Evolutionary conservation across 2,113 vertebrate genomes (phyloP).

Genomic region (Bubo scandiacus): DNA sequence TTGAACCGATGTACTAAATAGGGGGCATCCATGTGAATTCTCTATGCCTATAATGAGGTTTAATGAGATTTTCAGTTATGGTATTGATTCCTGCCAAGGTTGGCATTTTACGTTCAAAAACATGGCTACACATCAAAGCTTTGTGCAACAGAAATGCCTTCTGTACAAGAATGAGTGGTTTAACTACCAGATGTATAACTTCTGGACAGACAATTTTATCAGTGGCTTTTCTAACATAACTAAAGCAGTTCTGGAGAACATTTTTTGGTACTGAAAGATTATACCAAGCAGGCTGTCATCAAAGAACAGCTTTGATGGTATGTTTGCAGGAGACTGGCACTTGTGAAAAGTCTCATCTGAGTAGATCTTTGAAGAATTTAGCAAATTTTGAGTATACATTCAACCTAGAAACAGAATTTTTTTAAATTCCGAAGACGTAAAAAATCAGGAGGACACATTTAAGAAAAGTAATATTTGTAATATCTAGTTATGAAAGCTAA

Average conservation of each 20-base stretch:
- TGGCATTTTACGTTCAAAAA: background rate
- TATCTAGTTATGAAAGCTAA: background rate
- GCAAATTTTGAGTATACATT: background rate
- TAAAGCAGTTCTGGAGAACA: background rate
- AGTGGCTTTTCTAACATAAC: background rate
- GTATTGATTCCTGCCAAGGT: background rate
- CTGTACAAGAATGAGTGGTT: background rate
- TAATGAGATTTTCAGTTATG: accelerated
- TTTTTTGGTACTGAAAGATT: background rate
- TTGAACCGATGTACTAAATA: background rate
- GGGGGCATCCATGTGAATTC: background rate
- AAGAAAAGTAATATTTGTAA: background rate
- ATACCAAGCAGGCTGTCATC: background rate
- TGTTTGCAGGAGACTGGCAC: background rate
- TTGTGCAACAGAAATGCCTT: background rate
- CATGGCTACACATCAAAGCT: background rate
- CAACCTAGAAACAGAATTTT: background rate
- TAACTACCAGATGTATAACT: background rate
- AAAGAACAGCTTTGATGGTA: background rate
- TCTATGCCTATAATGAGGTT: accelerated
- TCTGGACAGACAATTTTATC: background rate
- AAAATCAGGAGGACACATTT: background rate
- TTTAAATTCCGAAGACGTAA: background rate
- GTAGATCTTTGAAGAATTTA: background rate
- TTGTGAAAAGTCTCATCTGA: background rate